Conservation (phyloP, 2,888 invertebrate genomes). For the Mythimna albipuncta region DNA sequence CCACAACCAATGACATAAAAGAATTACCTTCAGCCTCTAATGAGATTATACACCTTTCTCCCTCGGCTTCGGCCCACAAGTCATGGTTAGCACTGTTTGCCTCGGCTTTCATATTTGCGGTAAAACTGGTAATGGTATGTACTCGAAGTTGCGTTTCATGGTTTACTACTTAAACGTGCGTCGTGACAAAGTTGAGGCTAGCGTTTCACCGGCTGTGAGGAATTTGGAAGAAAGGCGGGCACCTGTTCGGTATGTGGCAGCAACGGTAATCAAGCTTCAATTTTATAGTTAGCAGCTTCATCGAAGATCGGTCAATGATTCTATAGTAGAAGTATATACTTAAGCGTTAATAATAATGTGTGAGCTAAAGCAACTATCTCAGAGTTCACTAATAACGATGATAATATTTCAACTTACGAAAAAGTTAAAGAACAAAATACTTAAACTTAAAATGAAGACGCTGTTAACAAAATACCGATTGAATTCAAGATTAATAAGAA, state of each 20-base stretch:
- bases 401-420: background rate
- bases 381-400: background rate
- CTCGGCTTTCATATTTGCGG: constrained; percentile 63
- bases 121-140: constrained; percentile 49
- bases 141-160: constrained; percentile 45
- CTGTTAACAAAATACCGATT: background rate
- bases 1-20: constrained; percentile 70
- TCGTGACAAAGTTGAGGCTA: constrained; percentile 34
- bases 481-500: constrained; percentile 1
- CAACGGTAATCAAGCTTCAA: background rate
- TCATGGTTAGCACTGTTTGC: constrained; percentile 55
- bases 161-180: constrained; percentile 37
- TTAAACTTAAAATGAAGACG: background rate
- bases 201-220: constrained; percentile 30
- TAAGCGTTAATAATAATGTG: background rate
- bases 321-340: too few relatives aligned
- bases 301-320: background rate
- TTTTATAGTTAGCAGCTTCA: background rate
- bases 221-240: constrained; percentile 44
- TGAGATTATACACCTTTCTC: constrained; percentile 76
- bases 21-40: constrained; percentile 76
- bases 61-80: constrained; percentile 59
- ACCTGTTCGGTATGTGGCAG: constrained; percentile 12
- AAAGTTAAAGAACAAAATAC: too few relatives aligned
- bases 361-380: background rate